These are phyloP conservation scores for Mythimna vitellina DNA, from an alignment of 2,888 invertebrate species.

Conservation along the genomic window DNA sequence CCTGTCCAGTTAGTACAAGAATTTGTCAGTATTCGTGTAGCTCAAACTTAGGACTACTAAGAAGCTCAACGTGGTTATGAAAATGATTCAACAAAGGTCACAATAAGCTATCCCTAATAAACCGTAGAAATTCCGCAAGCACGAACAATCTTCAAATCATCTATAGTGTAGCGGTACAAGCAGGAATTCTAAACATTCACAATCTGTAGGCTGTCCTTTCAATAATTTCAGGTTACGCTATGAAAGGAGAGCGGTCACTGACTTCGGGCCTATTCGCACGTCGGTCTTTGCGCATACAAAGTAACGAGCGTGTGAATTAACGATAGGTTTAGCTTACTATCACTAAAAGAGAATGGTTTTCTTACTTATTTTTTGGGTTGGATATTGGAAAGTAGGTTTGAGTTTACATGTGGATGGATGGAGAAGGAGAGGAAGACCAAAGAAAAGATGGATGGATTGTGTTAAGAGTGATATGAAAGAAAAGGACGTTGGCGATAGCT, in stretches of 20 bases:
- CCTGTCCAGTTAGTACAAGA: no score
- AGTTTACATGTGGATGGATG: no score
- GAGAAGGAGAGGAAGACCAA: no score
- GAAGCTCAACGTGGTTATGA: no score
- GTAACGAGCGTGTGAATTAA: constrained; percentile 57
- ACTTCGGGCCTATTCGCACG: constrained; percentile 67
- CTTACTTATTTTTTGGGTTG: background rate
- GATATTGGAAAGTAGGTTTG: background rate
- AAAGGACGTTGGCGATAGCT: no score
- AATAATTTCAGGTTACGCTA: constrained; percentile 47
- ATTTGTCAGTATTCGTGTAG: no score
- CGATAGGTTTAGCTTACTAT: constrained; percentile 44
- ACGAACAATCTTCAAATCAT: background rate
- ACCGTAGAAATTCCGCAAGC: background rate
- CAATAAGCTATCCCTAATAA: background rate
- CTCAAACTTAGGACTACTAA: no score
- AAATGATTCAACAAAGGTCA: background rate
- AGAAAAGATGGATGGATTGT: no score
- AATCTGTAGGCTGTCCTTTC: constrained; percentile 38
- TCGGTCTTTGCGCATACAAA: constrained; percentile 56
- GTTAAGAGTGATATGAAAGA: no score
- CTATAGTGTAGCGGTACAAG: constrained; percentile 4
- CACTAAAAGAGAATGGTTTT: constrained; percentile 48
- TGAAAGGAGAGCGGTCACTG: constrained; percentile 67
- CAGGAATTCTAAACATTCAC: constrained; percentile 28